These are phyloP conservation scores for Podilymbus podiceps DNA, from an alignment of 2,113 vertebrate genomes.

Conservation along the genomic window DNA sequence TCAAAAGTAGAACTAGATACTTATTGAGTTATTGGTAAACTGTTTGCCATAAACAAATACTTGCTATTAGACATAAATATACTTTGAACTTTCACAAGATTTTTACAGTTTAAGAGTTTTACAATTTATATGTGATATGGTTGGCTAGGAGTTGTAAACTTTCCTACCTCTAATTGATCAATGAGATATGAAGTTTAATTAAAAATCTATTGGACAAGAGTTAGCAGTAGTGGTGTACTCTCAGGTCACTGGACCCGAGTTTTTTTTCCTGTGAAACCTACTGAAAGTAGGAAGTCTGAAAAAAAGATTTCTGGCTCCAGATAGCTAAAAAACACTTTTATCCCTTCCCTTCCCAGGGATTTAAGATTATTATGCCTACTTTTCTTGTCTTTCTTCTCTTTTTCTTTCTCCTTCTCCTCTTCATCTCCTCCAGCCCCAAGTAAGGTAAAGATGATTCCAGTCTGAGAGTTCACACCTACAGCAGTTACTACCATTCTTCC, in stretches of 20 bases:
- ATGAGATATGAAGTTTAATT: not conserved
- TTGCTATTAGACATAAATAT: not conserved
- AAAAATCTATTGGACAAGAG: not conserved
- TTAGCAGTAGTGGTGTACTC: not conserved
- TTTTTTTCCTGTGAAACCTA: not conserved
- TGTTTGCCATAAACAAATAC: not conserved
- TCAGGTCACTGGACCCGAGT: not conserved
- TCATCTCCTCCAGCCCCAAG: slow-evolving; percentile 84
- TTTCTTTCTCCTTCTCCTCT: slow-evolving; percentile 92
- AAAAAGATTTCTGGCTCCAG: not conserved
- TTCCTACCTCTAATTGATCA: not conserved
- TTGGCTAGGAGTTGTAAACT: not conserved
- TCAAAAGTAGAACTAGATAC: not conserved
- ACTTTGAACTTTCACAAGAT: not conserved
- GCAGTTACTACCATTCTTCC: slow-evolving; percentile 98
- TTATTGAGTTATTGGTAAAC: not conserved
- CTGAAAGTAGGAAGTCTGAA: not conserved
- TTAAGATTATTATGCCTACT: slow-evolving; percentile 72
- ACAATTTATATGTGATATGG: not conserved
- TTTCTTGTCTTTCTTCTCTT: slow-evolving; percentile 94
- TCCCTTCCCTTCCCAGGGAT: not conserved
- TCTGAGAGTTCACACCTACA: slow-evolving; percentile 97
- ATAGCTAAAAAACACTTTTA: not conserved
- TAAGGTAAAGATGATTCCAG: slow-evolving; percentile 98
- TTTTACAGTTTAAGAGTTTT: not conserved